Base-by-base conservation (phyloP, 2,888 invertebrate genomes). In the Lysandra coridon region DNA sequence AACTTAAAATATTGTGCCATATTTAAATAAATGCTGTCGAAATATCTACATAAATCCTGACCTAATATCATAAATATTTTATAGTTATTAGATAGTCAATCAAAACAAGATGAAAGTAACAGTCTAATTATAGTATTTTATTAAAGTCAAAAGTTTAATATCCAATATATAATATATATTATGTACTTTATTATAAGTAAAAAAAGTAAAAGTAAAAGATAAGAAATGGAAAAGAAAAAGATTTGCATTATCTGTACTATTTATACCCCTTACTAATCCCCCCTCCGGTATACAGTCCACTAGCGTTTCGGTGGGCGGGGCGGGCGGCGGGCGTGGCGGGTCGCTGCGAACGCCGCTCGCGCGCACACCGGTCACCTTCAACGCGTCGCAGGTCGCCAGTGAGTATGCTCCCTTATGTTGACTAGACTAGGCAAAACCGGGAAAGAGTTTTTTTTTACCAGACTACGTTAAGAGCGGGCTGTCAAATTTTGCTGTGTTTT, bases 291-390 rank as follows among this genome's bases (percentile, higher is more conserved):
- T 82, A 7, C 89, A 91, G 91, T 89, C 90, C 82, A 88, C 90
- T 85, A 84, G 90, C 86, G 86, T 87, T 86, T 85, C 82, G 87
- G 88, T 81, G 86, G 84, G 84, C 78, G 84, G 81, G 78, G 86
- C 88, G 83, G 89, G 91, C 80, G 91, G 91, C 80, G 91, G 86
- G 80, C 90, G 93, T 80, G 93, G 90, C 76, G 93, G 93, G 80
- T 93, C 93, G 79, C 88, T 93, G 83, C 91, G 94, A 80, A 94
- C 94, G 81, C 94, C 93, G n/a, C 92, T 94, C 80, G 92, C 94
- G 80, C 91, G 94, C 85, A 94, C 94, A 5, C 94, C 94, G 73
- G 92, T 94, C 90, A 92, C 93, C 81, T 93, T 93, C 88, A 93
- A 89, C 84, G 89, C 92, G 84, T 88, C 93, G 83, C 94, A 94